Base-by-base conservation (phyloP, 2,888 invertebrate genomes). In the Acanthosepion pharaonis region DNA sequence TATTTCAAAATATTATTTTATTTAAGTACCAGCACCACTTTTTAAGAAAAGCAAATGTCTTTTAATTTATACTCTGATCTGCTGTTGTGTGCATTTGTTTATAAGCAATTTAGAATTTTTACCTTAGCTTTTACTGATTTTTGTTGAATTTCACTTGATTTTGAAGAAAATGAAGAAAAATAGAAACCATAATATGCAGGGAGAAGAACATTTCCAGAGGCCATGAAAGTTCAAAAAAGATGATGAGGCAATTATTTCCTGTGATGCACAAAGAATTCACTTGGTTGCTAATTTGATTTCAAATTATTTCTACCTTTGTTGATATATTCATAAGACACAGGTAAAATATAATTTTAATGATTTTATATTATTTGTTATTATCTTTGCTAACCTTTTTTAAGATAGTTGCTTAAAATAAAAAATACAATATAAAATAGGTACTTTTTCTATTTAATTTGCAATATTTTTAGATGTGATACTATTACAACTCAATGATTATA, bases 81-180 rank as follows among this genome's bases (percentile, higher is more conserved):
- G 25, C 23, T 59, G 59, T 23, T 59, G 5, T 59, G 20, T 4
- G 1, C 0, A 8, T 78, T n/a, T 78, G 9, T 78, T n/a, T 78
- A 78, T 28, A n/a, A n/a, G 9, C 8, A 15, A 33, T n/a, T n/a
- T 78, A 15, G n/a, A 78, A 78, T 33, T n/a, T n/a, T 3, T 9
- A 8, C 28, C n/a, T 9, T 23, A 15, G n/a, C n/a, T 78, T 78
- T 78, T n/a, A 78, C 33, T 11, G n/a, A n/a, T 78, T 78, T 78
- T 2, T n/a, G 4, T 33, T 33, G 23, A 11, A 9, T 78, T 78
- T n/a, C n/a, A 78, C 18, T 78, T 78, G n/a, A n/a, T 78, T 78
- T 78, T 78, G n/a, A 78, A 78, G 78, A 78, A 78, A n/a, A 78
- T 78, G 78, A 78, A 78, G 78, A 78, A n/a, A 78, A 33, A 78